Percentiles rank a stretch among this genome's conserved stretches.
phyloP scores from a whole-genome alignment of 2,888 invertebrate genomes.

The Cantharis rufa region DNA sequence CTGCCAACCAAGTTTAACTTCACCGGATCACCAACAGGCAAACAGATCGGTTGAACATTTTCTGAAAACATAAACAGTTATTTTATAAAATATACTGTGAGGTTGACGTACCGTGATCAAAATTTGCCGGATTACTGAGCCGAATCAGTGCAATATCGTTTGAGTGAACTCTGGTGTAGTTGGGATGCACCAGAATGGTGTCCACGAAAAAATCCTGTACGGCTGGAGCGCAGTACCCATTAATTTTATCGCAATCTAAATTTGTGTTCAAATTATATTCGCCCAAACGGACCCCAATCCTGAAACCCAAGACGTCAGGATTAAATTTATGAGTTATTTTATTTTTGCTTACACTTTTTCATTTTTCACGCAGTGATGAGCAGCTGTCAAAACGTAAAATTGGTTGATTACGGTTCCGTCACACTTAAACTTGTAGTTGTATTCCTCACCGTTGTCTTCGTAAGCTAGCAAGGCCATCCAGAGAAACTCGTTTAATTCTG shows the following conservation, averaged over 20 bases:
- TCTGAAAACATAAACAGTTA: constrained; percentile 1
- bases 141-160: constrained; percentile 57
- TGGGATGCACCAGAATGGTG: constrained; percentile 48
- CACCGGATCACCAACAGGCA: not conserved
- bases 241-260: constrained; percentile 52
- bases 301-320: not conserved
- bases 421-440: not conserved
- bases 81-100: not conserved
- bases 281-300: not conserved
- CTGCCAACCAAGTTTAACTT: not conserved
- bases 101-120: constrained; percentile 45
- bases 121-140: constrained; percentile 54
- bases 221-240: constrained; percentile 50
- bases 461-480: not conserved
- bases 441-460: too few relatives aligned
- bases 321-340: not conserved
- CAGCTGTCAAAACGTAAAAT: not conserved
- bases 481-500: not conserved
- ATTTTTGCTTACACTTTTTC: not conserved
- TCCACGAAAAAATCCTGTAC: constrained; percentile 51
- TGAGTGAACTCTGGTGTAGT: constrained; percentile 45
- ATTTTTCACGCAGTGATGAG: not conserved
- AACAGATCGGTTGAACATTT: constrained; percentile 23
- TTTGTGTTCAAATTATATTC: constrained; percentile 41
- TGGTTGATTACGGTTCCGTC: not conserved